Conservation (phyloP, 2,888 invertebrate species). For the Ectobius pallidus region DNA sequence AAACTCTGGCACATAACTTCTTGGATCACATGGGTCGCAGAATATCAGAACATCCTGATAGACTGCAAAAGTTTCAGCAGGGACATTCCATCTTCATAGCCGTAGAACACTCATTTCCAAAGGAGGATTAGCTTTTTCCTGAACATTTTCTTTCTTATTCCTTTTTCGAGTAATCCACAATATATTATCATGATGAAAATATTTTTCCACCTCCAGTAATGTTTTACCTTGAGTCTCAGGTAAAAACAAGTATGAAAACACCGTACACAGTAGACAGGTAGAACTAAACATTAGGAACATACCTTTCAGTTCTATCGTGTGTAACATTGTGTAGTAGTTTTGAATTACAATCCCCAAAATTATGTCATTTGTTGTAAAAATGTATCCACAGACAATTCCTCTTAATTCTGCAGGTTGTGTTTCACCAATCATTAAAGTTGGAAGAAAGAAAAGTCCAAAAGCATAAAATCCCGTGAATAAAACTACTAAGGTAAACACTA, state of each 20-base stretch:
- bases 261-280: not conserved
- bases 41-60: no score
- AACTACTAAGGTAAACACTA: not conserved
- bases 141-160: not conserved
- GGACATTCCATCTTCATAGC: no score
- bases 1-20: no score
- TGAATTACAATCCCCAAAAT: not conserved
- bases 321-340: not conserved
- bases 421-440: not conserved
- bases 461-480: not conserved
- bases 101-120: not conserved
- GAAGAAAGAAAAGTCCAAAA: not conserved
- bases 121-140: not conserved
- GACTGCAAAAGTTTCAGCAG: no score
- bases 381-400: not conserved
- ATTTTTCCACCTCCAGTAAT: not conserved
- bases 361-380: not conserved
- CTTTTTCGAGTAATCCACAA: not conserved
- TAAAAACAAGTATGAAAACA: not conserved
- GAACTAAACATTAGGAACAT: not conserved
- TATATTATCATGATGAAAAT: not conserved
- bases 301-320: not conserved
- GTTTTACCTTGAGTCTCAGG: not conserved
- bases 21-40: no score
- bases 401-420: not conserved